Evolutionary conservation across 2,113 vertebrate species (phyloP).

Genomic region (Hippocampus guttulatus): DNA sequence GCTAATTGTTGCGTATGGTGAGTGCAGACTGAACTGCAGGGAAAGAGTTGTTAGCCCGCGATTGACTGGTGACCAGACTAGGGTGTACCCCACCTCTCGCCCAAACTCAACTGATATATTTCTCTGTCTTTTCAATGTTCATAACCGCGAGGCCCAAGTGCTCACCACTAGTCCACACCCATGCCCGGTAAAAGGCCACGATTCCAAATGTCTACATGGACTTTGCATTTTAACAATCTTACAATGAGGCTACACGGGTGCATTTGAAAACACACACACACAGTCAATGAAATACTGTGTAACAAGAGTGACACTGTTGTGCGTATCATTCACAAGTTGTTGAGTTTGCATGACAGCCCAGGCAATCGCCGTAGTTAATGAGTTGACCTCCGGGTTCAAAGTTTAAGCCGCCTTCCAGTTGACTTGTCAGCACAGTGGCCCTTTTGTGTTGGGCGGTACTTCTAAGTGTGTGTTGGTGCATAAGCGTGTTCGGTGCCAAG

Average conservation of each 20-base stretch:
- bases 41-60: too few relatives aligned
- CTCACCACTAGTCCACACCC: too few relatives aligned
- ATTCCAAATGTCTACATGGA: too few relatives aligned
- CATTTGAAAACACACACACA: neutral
- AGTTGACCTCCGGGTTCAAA: conserved; percentile 68
- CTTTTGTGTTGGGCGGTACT: conserved; percentile 65
- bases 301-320: conserved; percentile 1
- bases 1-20: too few relatives aligned
- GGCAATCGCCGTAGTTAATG: conserved; percentile 61
- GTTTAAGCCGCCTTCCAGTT: conserved; percentile 75
- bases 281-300: neutral
- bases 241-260: neutral
- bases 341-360: conserved; percentile 54
- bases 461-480: conserved; percentile 24
- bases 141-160: too few relatives aligned
- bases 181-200: too few relatives aligned
- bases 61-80: too few relatives aligned
- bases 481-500: conserved; percentile 9
- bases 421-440: conserved; percentile 75
- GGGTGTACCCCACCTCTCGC: too few relatives aligned
- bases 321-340: conserved; percentile 54
- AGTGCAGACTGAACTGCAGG: too few relatives aligned
- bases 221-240: too few relatives aligned
- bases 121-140: too few relatives aligned
- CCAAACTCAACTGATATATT: too few relatives aligned